Conservation (phyloP, 2,888 invertebrate genomes). For the Clivina fossor region DNA sequence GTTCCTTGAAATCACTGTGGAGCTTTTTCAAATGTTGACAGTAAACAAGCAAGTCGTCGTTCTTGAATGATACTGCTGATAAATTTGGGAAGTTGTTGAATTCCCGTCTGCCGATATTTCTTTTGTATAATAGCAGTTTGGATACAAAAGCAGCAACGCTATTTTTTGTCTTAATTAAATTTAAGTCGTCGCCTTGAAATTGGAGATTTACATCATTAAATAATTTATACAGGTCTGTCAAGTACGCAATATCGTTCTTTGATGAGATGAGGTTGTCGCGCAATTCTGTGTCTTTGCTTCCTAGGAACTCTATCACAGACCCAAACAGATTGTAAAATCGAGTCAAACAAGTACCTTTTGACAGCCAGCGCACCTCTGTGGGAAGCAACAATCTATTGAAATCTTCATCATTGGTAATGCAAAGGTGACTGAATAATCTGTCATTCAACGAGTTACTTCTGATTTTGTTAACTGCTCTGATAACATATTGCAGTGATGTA, state of each 20-base stretch:
- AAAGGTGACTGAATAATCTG: slow-evolving; percentile 26
- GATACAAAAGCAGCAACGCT: slow-evolving; percentile 42
- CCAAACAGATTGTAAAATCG: slow-evolving; percentile 42
- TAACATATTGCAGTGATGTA: slow-evolving; percentile 33
- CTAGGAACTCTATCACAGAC: slow-evolving; percentile 44
- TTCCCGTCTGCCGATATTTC: slow-evolving; percentile 43
- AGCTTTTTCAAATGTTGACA: slow-evolving; percentile 38
- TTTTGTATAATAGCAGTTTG: slow-evolving; percentile 38
- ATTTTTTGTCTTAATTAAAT: slow-evolving; percentile 45
- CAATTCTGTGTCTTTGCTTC: slow-evolving; percentile 44
- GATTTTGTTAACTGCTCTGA: slow-evolving; percentile 20
- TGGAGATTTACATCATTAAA: slow-evolving; percentile 41
- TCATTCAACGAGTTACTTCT: slow-evolving; percentile 15
- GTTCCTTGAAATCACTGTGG: slow-evolving; percentile 38
- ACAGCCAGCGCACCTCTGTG: slow-evolving; percentile 31
- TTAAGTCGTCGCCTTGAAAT: slow-evolving; percentile 40
- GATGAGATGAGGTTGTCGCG: slow-evolving; percentile 43
- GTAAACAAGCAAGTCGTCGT: slow-evolving; percentile 37
- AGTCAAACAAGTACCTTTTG: slow-evolving; percentile 34
- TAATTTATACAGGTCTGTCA: slow-evolving; percentile 45
- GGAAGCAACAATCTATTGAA: slow-evolving; percentile 19
- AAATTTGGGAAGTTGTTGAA: slow-evolving; percentile 35
- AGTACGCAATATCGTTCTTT: slow-evolving; percentile 45
- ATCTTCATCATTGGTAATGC: slow-evolving; percentile 18
- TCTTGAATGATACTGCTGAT: slow-evolving; percentile 24